A percentile compares a stretch with the other conserved stretches of the same genome.
These are phyloP conservation scores for Psophia crepitans DNA, from an alignment of 2,113 vertebrate genomes.

Conservation along the genomic window DNA sequence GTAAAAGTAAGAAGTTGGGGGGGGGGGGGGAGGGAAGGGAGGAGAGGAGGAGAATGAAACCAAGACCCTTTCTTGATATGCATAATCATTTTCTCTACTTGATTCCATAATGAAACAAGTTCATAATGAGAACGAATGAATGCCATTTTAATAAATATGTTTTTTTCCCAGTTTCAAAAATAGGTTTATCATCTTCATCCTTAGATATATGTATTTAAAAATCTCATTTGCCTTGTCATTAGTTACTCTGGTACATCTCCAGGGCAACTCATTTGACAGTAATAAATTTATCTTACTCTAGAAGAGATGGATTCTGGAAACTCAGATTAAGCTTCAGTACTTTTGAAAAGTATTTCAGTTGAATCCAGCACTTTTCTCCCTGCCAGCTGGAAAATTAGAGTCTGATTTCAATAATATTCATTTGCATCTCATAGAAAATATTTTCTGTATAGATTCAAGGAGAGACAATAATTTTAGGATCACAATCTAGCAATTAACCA, in stretches of 20 bases:
- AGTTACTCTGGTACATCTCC: not conserved
- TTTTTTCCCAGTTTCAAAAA: not conserved
- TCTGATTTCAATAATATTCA: constrained; percentile 21
- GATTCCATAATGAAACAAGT: not conserved
- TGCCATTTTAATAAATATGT: not conserved
- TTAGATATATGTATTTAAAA: not conserved
- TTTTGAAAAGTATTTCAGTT: not conserved
- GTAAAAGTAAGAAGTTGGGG: not conserved
- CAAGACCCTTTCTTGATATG: not conserved
- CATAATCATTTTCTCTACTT: not conserved
- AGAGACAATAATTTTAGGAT: constrained; percentile 18
- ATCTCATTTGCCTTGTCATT: not conserved
- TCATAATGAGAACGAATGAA: not conserved
- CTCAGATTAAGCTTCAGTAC: not conserved
- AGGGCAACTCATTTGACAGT: not conserved
- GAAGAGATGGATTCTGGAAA: not conserved
- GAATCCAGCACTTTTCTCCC: not conserved
- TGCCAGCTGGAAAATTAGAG: constrained; percentile 1
- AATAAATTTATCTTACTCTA: not conserved
- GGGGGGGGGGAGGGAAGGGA: too few relatives aligned
- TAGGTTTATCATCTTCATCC: not conserved
- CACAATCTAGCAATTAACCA: not conserved
- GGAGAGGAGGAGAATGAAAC: not conserved
- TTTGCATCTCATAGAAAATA: constrained; percentile 27
- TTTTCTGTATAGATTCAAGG: not conserved